Base-by-base conservation (phyloP, 2,888 invertebrate species). In the Amaurobius ferox region DNA sequence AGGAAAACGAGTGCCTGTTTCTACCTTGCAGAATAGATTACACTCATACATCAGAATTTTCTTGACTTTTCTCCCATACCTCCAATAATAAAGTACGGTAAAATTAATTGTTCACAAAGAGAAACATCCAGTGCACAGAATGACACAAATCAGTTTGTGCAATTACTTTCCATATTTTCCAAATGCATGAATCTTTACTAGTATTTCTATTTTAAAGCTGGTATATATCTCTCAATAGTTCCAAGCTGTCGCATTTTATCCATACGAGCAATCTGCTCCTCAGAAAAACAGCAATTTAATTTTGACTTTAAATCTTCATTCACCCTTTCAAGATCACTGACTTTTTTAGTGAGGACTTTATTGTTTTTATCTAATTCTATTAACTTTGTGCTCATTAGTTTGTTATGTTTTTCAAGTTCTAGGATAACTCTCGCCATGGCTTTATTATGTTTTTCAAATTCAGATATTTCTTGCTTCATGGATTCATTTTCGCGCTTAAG, bases 361-460 rank as follows among this genome's bases (percentile, higher is more conserved):
- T 85, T 85, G 40, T 85, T 77, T 32, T 77, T 85, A 26, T 85
- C 77, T 39, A 85, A 29, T 9, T 85, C 83, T 30, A 71, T 71
- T 13, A 85, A 44, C 19, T 71, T 77, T 1, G 71, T 32, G 35
- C 83, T 85, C 83, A 85, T 85, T 5, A 77, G 77, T 23, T 85
- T 85, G 7, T 85, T 85, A 30, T 77, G 77, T 40, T 85, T 85
- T 48, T 85, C 83, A 7, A 85, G 83, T 72, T 85, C 83, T 11
- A 85, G 16, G n/a, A 85, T 85, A 11, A 85, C 83, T 30, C 77
- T 32, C 11, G 77, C 77, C 83, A 85, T 85, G 11, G 83, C 83
- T 64, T 78, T 77, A 66, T 85, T 85, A 39, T 85, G 83, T 16
- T 77, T 85, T 35, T 85, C 83, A 39, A 85, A 85, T 72, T 85